Percentiles rank a stretch among this genome's conserved stretches.
These are phyloP conservation scores for Wasmannia auropunctata DNA, from an alignment of 1,140 invertebrate genomes.

Conservation along the genomic window DNA sequence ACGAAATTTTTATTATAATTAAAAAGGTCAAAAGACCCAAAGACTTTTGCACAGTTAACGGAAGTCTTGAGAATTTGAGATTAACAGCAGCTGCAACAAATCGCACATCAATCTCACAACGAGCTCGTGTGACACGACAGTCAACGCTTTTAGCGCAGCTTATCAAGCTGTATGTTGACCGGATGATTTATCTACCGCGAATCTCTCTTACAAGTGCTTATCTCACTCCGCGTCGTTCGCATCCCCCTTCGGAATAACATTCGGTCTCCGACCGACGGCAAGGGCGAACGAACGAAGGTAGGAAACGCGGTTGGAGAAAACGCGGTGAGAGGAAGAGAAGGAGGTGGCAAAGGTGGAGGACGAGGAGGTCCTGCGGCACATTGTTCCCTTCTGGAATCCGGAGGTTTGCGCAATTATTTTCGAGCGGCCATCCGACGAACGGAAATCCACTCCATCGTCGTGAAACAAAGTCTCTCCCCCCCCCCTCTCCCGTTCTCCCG, in stretches of 20 bases:
- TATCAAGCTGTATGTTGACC: conserved; percentile 45
- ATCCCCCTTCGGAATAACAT: conserved; percentile 30
- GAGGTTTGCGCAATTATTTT: conserved; percentile 55
- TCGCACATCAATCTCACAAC: neutral
- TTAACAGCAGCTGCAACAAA: conserved; percentile 17
- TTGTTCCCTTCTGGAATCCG: conserved; percentile 52
- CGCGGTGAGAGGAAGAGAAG: neutral
- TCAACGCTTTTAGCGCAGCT: neutral
- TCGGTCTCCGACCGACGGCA: neutral
- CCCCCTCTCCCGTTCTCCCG: neutral
- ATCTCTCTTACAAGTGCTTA: conserved; percentile 43
- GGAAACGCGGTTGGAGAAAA: neutral
- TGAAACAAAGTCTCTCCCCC: conserved; percentile 46
- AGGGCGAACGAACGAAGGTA: conserved; percentile 21
- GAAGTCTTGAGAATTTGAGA: neutral
- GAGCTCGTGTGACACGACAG: neutral
- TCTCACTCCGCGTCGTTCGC: conserved; percentile 35
- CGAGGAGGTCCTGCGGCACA: neutral
- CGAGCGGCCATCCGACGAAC: conserved; percentile 49
- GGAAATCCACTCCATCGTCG: conserved; percentile 52
- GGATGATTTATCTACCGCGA: conserved; percentile 47
- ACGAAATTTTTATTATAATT: neutral
- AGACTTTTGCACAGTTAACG: neutral
- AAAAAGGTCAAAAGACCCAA: neutral
- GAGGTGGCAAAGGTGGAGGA: no score